A percentile compares a stretch with the other conserved stretches of the same genome.
phyloP scores from a whole-genome alignment of 2,113 vertebrate genomes.

The Poeciliopsis retropinna region DNA sequence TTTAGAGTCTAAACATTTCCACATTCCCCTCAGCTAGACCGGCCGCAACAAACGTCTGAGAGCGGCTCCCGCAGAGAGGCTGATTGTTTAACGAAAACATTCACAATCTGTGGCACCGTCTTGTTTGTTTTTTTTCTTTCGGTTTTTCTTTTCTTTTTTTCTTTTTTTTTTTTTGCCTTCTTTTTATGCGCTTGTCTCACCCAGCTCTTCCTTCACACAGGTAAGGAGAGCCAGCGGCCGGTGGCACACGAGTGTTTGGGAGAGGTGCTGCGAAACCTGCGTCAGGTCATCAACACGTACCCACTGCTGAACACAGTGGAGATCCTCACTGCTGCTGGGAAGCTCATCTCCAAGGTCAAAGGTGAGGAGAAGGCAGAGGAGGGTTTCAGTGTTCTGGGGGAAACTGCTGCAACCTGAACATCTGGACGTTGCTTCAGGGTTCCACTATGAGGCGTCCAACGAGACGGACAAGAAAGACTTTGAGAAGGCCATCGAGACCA shows the following conservation, averaged over 20 bases:
- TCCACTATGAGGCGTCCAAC: conserved; percentile 89
- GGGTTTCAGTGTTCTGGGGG: conserved; percentile 86
- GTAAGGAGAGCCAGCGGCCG: conserved; percentile 85
- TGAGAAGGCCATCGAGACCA: conserved; percentile 93
- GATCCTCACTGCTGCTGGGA: conserved; percentile 91
- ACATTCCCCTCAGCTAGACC: too few relatives aligned
- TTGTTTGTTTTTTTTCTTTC: too few relatives aligned
- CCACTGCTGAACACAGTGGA: conserved; percentile 95
- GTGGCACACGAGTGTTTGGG: conserved; percentile 91
- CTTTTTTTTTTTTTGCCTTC: neutral
- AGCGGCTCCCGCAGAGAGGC: neutral
- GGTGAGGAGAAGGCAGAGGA: conserved; percentile 69
- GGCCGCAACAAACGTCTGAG: neutral
- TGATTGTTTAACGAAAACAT: neutral
- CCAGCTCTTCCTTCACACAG: conserved; percentile 62
- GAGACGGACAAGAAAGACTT: conserved; percentile 91
- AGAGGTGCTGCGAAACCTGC: conserved; percentile 88
- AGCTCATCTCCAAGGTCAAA: conserved; percentile 95
- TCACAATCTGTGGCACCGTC: neutral
- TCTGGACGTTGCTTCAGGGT: conserved; percentile 74
- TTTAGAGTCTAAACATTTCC: too few relatives aligned
- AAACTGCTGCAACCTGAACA: conserved; percentile 8
- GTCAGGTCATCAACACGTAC: conserved; percentile 90
- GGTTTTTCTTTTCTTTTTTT: too few relatives aligned
- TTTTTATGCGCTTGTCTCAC: neutral